These are phyloP conservation scores for Poeciliopsis retropinna DNA, from an alignment of 2,113 vertebrate species.

Conservation along the genomic window DNA sequence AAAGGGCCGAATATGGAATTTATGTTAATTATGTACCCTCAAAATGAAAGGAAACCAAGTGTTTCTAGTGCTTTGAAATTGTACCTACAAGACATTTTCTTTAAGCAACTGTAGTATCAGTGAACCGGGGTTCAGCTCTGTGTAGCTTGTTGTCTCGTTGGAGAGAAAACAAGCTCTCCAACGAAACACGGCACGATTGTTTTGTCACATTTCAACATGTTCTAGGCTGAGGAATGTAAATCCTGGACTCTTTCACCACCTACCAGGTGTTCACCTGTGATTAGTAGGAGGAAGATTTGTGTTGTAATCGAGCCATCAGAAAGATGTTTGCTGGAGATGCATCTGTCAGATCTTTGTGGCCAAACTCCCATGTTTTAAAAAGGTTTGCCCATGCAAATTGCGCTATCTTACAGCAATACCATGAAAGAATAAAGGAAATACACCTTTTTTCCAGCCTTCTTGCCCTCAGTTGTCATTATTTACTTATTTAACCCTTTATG, in stretches of 20 bases:
- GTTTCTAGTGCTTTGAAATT: constrained; percentile 45
- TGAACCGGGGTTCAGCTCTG: constrained; percentile 31
- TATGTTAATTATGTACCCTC: background rate
- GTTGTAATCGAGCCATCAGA: background rate
- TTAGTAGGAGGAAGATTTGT: background rate
- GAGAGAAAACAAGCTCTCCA: constrained; percentile 2
- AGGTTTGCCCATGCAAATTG: background rate
- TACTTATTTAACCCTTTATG: background rate
- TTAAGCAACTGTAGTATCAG: constrained; percentile 50
- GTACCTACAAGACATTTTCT: constrained; percentile 42
- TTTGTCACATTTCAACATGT: constrained; percentile 44
- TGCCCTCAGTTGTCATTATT: background rate
- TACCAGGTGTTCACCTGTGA: background rate
- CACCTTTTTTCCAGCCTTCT: background rate
- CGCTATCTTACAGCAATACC: background rate
- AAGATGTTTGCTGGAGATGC: background rate
- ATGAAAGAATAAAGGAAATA: background rate
- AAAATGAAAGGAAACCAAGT: constrained; percentile 42
- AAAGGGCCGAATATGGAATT: constrained; percentile 6
- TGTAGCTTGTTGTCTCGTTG: constrained; percentile 41
- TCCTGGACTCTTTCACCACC: constrained; percentile 6
- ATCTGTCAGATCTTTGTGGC: background rate
- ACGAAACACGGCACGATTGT: constrained; percentile 14
- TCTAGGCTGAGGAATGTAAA: background rate
- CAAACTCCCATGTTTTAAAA: background rate